These are phyloP conservation scores for Eupithecia inturbata DNA, from an alignment of 2,888 invertebrate genomes.

Conservation along the genomic window DNA sequence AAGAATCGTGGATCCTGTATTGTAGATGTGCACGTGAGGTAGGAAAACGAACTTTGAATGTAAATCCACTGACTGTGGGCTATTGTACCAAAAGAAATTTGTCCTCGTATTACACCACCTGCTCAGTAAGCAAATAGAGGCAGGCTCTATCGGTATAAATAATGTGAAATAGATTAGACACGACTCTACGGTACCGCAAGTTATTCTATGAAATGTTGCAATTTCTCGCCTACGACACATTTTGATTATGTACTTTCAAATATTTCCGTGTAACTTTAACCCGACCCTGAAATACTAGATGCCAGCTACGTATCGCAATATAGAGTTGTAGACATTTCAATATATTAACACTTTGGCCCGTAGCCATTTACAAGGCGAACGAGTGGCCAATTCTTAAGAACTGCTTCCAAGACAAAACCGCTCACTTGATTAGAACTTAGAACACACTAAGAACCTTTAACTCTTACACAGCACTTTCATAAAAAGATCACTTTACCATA, in stretches of 20 bases:
- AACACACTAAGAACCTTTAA: conserved; percentile 69
- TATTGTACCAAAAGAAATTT: not conserved
- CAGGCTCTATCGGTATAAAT: conserved; percentile 33
- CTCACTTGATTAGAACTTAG: conserved; percentile 71
- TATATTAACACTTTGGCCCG: conserved; percentile 65
- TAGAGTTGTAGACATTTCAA: conserved; percentile 67
- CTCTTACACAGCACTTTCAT: conserved; percentile 61
- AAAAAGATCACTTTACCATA: conserved; percentile 22
- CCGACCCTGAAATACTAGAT: conserved; percentile 68
- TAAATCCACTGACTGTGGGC: not conserved
- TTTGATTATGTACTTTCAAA: conserved; percentile 23
- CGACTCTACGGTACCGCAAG: conserved; percentile 49
- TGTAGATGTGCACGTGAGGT: not conserved
- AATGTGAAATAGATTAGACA: conserved; percentile 56
- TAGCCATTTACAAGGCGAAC: conserved; percentile 74
- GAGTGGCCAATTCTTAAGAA: conserved; percentile 63
- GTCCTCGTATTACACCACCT: conserved; percentile 34
- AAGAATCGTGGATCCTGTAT: not conserved
- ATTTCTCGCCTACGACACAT: conserved; percentile 44
- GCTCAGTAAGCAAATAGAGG: conserved; percentile 41
- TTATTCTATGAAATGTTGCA: conserved; percentile 51
- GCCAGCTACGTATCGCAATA: conserved; percentile 63
- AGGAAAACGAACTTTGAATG: not conserved
- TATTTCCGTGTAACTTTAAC: conserved; percentile 36
- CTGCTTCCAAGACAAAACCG: conserved; percentile 67